Base-by-base conservation (phyloP, 2,888 invertebrate species). In the Criorhina ranunculi region DNA sequence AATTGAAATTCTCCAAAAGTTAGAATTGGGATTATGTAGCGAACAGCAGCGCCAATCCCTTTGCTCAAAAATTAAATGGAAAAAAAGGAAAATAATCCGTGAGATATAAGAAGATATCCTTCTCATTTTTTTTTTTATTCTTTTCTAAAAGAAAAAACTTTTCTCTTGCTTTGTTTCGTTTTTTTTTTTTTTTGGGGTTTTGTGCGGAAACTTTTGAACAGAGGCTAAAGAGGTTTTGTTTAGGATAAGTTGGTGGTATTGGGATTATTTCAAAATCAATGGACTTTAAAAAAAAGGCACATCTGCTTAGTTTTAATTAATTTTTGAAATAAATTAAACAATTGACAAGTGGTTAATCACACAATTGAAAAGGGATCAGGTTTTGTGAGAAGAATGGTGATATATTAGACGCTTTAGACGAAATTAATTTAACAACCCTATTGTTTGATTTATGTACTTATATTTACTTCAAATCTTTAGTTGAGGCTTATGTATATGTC, bases 251-350 rank as follows among this genome's bases (percentile, higher is more conserved):
- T 42, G 46, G 24, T 19, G 9, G 46, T 3, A 24, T 55, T 35
- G 7, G 19, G 11, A 1, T 57, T 53, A 53, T 33, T 33, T 53
- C 9, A 17, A 57, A 57, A 57, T 15, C 57, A 57, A 57, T 37
- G 17, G 37, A 17, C 17, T 57, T 5, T 19, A 19, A 15, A 53
- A 15, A 53, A 53, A 57, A 57, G 57, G 37, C 17, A 19, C 35
- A 17, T 11, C 17, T 37, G n/a, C 6, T 33, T 17, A 12, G 57
- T 17, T 19, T 37, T 57, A 57, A 37, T 57, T 57, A 57, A 19
- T 57, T 35, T 57, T 37, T n/a, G 7, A 57, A 57, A 35, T 57
- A 57, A 55, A 57, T 57, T 31, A 53, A n/a, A 33, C 53, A 9
- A 46, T 19, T 19, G 9, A 46, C 46, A 46, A 35, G 17, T 33